Evolutionary conservation across 2,888 invertebrate genomes (phyloP).

Genomic region (Biston stratarius): DNA sequence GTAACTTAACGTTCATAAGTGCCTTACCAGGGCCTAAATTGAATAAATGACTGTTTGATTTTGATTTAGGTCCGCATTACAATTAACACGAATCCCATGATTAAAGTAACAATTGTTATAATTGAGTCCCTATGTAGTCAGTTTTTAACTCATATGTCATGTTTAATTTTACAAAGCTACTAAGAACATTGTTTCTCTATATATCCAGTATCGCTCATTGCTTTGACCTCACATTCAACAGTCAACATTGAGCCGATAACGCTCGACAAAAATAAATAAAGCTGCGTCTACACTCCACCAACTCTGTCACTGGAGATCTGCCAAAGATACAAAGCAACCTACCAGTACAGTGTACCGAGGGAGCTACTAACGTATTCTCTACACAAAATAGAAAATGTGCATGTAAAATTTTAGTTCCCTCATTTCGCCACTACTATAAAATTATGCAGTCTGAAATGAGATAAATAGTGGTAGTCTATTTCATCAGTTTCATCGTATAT

Average conservation of each 20-base stretch:
- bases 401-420: neutral
- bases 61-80: no score
- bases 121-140: no score
- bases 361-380: neutral
- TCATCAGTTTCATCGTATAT: constrained; percentile 40
- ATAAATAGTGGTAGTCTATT: constrained; percentile 38
- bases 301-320: constrained; percentile 49
- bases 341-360: neutral
- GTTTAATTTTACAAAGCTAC: no score
- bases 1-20: no score
- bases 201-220: constrained; percentile 41
- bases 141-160: no score
- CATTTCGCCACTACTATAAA: neutral
- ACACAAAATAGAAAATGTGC: neutral
- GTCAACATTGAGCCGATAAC: constrained; percentile 36
- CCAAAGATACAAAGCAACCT: constrained; percentile 47
- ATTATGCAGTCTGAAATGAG: constrained; percentile 22
- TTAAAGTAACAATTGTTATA: no score
- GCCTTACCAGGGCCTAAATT: no score
- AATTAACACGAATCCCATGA: no score
- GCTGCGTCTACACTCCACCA: constrained; percentile 39
- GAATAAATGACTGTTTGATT: no score
- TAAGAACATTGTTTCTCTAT: constrained; percentile 17
- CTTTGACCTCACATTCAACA: constrained; percentile 42
- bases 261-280: constrained; percentile 53